phyloP scores from a whole-genome alignment of 1,140 invertebrate genomes.

The Apis florea region DNA sequence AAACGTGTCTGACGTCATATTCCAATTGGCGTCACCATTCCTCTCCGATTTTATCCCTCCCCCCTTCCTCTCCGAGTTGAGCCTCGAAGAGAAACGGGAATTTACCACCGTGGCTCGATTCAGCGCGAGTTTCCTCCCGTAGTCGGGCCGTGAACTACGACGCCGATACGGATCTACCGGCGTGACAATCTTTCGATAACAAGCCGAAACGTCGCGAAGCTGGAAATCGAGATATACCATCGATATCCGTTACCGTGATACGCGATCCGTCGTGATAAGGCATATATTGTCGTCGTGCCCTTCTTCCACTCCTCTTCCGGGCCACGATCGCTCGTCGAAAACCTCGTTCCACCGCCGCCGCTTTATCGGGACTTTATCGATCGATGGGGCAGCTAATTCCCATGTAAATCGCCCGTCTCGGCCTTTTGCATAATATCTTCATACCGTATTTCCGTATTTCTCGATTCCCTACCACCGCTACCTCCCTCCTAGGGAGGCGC shows the following conservation, averaged over 20 bases:
- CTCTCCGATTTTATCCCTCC: slow-evolving; percentile 36
- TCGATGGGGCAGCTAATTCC: slow-evolving; percentile 2
- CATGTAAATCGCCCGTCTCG: slow-evolving; percentile 3
- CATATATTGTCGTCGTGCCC: slow-evolving; percentile 31
- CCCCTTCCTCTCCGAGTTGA: slow-evolving; percentile 31
- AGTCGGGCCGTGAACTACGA: slow-evolving; percentile 31
- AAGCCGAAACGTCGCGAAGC: slow-evolving; percentile 19
- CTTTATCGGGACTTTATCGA: too few relatives aligned
- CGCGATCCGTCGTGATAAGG: slow-evolving; percentile 54
- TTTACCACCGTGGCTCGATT: slow-evolving; percentile 32
- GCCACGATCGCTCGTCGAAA: slow-evolving; percentile 25
- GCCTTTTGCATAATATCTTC: slow-evolving; percentile 42
- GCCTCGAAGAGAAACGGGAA: slow-evolving; percentile 1
- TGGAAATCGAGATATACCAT: slow-evolving; percentile 5
- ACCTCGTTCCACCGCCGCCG: too few relatives aligned
- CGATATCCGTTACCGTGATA: slow-evolving; percentile 42
- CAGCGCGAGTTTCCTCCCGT: slow-evolving; percentile 20
- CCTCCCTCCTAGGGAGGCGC: too few relatives aligned
- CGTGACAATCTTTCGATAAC: slow-evolving; percentile 59
- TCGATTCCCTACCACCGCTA: too few relatives aligned
- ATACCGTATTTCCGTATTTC: neutral
- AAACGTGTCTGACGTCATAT: slow-evolving; percentile 23
- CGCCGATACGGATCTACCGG: slow-evolving; percentile 56
- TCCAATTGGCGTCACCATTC: neutral
- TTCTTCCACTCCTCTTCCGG: slow-evolving; percentile 20